Base-by-base conservation (phyloP, 2,113 vertebrate species). In the Protomyctophum bolini region DNA sequence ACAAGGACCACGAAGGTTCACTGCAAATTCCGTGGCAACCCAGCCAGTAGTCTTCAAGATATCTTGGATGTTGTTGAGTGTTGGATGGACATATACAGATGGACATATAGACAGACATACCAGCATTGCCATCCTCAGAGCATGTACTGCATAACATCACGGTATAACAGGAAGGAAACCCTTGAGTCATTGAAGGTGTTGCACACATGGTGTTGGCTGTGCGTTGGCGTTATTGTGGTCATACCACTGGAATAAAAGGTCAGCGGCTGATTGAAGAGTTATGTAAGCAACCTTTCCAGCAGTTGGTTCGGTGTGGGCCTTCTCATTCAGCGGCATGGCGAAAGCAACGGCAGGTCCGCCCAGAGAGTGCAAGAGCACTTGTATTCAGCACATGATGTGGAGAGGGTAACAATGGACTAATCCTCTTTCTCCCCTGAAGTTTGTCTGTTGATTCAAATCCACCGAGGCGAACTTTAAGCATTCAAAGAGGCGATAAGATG, bases 281-380 rank as follows among this genome's bases (percentile, higher is more conserved):
- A 90, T 86, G 77, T 86, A 82, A 87, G 84, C 81, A 89, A 85
- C 87, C 89, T 92, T 92, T 90, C 84, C 66, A 71, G 69, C 61
- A 79, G 82, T 87, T 87, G 76, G 75, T 85, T 88, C 85, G 72
- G 85, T 84, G 73, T 80, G 81, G 77, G 61, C 65, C 63, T 63
- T 72, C 47, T 77, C 77, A 70, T 62, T 72, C 52, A 74, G 73
- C 77, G 72, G 72, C 79, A 62, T 77, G 9, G 68, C 77, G 66
- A 80, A 72, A 77, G 64, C 52, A 71, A 56, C 60, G 52, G 58
- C 63, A 28, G 49, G 54, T 11, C 73, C 59, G 63, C 46, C 54
- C 8, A 9, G 63, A 7, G 7, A 67, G 68, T 64, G 45, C 69
- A 48, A 48, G 61, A 76, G 56, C 51, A 73, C 80, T 84, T 54